Percentiles rank a stretch among this genome's conserved stretches.
phyloP scores from a whole-genome alignment of 35 echinoderm and acorn worm genomes.

The Ophioderma brevispina region DNA sequence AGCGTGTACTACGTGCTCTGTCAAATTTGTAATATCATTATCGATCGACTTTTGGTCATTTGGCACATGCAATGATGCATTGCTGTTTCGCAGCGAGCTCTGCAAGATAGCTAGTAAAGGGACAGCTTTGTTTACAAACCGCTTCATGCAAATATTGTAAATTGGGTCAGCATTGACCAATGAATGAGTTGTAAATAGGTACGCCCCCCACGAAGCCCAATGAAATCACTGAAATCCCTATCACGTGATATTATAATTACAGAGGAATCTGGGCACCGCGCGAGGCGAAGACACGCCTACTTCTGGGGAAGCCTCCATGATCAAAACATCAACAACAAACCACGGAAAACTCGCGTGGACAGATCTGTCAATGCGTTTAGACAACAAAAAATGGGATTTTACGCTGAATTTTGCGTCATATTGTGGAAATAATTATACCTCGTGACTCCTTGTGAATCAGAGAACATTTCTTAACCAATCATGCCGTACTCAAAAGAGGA shows the following conservation, averaged over 20 bases:
- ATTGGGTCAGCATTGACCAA: constrained; percentile 4
- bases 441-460: not conserved
- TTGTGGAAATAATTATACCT: constrained; percentile 17
- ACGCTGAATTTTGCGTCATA: not conserved
- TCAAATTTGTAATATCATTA: no score
- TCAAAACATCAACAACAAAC: constrained; percentile 25
- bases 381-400: not conserved
- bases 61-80: no score
- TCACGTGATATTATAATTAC: constrained; percentile 1
- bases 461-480: not conserved
- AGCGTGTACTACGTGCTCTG: no score
- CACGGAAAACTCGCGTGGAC: not conserved
- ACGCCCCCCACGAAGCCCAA: not conserved
- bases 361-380: not conserved
- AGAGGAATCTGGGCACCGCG: not conserved
- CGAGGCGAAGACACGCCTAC: constrained; percentile 8
- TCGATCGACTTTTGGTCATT: no score
- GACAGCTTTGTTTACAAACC: constrained; percentile 30
- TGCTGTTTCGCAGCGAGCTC: not conserved
- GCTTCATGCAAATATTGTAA: constrained; percentile 44
- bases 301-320: not conserved
- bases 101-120: not conserved
- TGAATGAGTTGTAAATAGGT: not conserved
- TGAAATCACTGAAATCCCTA: not conserved
- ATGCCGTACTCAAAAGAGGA: constrained; percentile 97